Evolutionary conservation across 1,140 invertebrate genomes (phyloP), one percentile per base, ranked within the genome.

Genomic region (Atta cephalotes): DNA sequence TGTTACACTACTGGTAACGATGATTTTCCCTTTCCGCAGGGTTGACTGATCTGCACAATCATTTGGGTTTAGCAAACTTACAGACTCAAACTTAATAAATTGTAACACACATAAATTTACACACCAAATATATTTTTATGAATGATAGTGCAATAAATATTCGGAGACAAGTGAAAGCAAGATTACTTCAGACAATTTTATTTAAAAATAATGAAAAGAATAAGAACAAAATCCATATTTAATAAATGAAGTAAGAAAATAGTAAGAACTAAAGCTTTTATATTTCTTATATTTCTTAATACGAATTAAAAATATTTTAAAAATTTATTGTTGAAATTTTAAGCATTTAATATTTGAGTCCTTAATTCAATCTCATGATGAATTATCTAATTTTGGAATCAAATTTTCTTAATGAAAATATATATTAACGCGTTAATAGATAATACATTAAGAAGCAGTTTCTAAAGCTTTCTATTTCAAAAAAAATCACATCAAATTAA

Each of bases 101-200:
- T 28, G n/a, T 14, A 21, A 25, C 1, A 28, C 1, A 51, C 2
- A 68, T n/a, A 28, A 4, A 25, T 70, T 70, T 45, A 21, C n/a
- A 70, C 21, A 70, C 49, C 39, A 70, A 21, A 68, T n/a, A 25
- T 6, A 25, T 25, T 81, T 81, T 39, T 58, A 25, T 28, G 14
- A 56, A 0, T 39, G 2, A 68, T 39, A 68, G 35, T 68, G 14
- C 4, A 35, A 68, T 68, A 68, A 68, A 39, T 65, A 31, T 18
- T 31, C 12, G 6, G 10, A 1, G 9, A n/a, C 12, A 65, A 66
- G 3, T 66, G 31, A 3, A 21, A 39, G 18, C 65, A 66, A 66
- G 0, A 12, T 66, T 25, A 25, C 25, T 25, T 25, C 25, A 25
- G 25, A 39, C 18, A 66, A 21, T 7, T 21, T 66, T 35, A 45